Percentiles rank a stretch among this genome's conserved stretches.
Evolutionary conservation across 1,140 invertebrate species (phyloP).

Genomic region (Leptonema lineaticorne): DNA sequence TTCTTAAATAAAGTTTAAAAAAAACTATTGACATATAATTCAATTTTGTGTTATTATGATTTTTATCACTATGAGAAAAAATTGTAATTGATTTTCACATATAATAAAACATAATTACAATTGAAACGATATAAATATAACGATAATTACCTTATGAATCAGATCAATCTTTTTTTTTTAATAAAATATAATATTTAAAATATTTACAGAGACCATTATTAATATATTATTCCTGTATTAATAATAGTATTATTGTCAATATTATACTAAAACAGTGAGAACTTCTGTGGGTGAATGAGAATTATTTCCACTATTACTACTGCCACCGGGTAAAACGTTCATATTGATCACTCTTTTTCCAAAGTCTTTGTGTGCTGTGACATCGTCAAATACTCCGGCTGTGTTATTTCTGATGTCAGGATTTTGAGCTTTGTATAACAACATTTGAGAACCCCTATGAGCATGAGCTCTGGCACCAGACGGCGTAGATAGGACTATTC

Average conservation of each 20-base stretch:
- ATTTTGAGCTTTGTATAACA: slow-evolving; percentile 73
- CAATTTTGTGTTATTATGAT: too few species aligned
- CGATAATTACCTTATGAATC: slow-evolving; percentile 9
- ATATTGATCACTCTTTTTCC: slow-evolving; percentile 66
- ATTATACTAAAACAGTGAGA: slow-evolving; percentile 52
- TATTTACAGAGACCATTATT: background rate
- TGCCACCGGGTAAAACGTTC: slow-evolving; percentile 36
- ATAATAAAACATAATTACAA: slow-evolving; percentile 6
- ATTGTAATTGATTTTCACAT: too few species aligned
- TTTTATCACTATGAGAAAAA: too few species aligned
- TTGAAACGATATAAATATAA: slow-evolving; percentile 15
- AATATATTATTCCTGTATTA: too few species aligned
- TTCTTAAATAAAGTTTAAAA: too few species aligned
- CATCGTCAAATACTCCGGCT: slow-evolving; percentile 69
- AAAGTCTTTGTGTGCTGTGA: slow-evolving; percentile 71
- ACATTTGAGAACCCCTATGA: slow-evolving; percentile 61
- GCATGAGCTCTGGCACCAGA: slow-evolving; percentile 56
- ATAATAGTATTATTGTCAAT: background rate
- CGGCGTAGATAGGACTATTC: slow-evolving; percentile 62
- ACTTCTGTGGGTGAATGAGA: slow-evolving; percentile 49
- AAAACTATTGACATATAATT: too few species aligned
- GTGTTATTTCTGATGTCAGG: slow-evolving; percentile 77
- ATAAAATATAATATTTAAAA: background rate
- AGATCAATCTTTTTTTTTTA: background rate
- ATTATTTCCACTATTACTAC: slow-evolving; percentile 16